phyloP scores from a whole-genome alignment of 2,113 vertebrate species.

The Alaudala cheleensis region DNA sequence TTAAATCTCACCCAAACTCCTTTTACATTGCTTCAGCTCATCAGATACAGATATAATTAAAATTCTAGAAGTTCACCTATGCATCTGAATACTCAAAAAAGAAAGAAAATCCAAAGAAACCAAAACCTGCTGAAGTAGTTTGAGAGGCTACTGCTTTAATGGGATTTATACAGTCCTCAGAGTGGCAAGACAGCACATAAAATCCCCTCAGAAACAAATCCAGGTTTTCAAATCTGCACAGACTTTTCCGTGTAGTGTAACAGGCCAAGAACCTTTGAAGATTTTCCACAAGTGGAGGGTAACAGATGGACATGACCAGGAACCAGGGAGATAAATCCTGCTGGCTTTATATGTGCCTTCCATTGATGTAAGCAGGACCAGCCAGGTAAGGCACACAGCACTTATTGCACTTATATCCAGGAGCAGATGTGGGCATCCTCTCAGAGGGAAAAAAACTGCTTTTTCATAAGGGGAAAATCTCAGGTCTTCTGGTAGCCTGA shows the following conservation, averaged over 20 bases:
- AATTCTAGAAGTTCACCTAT: constrained; percentile 70
- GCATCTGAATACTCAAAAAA: constrained; percentile 52
- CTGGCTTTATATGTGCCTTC: neutral
- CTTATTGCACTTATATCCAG: neutral
- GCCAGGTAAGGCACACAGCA: neutral
- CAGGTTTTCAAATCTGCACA: constrained; percentile 13
- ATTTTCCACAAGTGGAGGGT: constrained; percentile 49
- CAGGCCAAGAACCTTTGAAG: constrained; percentile 41
- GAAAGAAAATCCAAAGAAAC: neutral
- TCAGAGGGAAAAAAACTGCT: neutral
- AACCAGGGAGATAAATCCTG: neutral
- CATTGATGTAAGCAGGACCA: neutral
- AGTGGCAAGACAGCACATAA: neutral
- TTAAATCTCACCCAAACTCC: constrained; percentile 75
- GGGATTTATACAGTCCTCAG: constrained; percentile 35
- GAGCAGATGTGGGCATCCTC: neutral
- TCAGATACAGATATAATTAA: constrained; percentile 78
- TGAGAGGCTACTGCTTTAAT: constrained; percentile 53
- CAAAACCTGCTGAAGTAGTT: constrained; percentile 6
- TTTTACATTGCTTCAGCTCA: constrained; percentile 73
- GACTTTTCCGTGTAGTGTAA: neutral
- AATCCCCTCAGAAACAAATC: constrained; percentile 41
- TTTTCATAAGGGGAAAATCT: neutral
- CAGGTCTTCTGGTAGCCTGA: neutral
- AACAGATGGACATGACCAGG: constrained; percentile 6